phyloP scores from a whole-genome alignment of 2,888 invertebrate genomes.

The Drosophila phalerata region DNA sequence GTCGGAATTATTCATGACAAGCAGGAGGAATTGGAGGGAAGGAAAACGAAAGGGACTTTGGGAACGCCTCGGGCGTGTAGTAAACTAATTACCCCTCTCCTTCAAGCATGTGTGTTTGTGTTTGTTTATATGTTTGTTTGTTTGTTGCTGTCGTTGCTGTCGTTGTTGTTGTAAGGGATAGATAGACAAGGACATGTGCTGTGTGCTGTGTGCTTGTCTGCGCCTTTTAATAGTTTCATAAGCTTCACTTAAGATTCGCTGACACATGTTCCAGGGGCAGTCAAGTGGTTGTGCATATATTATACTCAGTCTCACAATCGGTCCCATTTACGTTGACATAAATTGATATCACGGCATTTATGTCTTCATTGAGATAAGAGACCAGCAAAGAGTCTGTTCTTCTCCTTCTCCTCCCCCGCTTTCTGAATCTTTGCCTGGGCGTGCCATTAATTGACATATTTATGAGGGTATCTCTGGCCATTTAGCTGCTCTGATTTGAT shows the following conservation, averaged over 20 bases:
- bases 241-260: slow-evolving; percentile 85
- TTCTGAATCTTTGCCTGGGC: slow-evolving; percentile 16
- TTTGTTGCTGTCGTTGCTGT: slow-evolving; percentile 32
- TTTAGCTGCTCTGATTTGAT: slow-evolving; percentile 69
- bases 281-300: slow-evolving; percentile 80
- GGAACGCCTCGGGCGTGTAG: slow-evolving; percentile 74
- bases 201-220: slow-evolving; percentile 41
- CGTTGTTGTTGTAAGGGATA: slow-evolving; percentile 46
- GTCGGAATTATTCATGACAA: slow-evolving; percentile 74
- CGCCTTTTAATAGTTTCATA: slow-evolving; percentile 84
- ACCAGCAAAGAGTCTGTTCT: slow-evolving; percentile 17
- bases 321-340: slow-evolving; percentile 83
- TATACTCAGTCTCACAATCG: slow-evolving; percentile 51
- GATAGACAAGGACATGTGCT: slow-evolving; percentile 43
- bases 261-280: slow-evolving; percentile 84
- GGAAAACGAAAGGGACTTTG: neutral
- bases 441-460: slow-evolving; percentile 81
- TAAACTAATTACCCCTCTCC: slow-evolving; percentile 74
- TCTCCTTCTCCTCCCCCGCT: neutral
- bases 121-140: slow-evolving; percentile 29
- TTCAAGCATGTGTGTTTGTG: slow-evolving; percentile 11
- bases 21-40: neutral
- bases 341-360: slow-evolving; percentile 82
- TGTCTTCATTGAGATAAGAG: slow-evolving; percentile 81
- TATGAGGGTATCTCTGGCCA: slow-evolving; percentile 75